Percentiles rank a stretch among this genome's conserved stretches.
Conservation (phyloP, 2,113 vertebrate genomes). For the Aphelocoma coerulescens region DNA sequence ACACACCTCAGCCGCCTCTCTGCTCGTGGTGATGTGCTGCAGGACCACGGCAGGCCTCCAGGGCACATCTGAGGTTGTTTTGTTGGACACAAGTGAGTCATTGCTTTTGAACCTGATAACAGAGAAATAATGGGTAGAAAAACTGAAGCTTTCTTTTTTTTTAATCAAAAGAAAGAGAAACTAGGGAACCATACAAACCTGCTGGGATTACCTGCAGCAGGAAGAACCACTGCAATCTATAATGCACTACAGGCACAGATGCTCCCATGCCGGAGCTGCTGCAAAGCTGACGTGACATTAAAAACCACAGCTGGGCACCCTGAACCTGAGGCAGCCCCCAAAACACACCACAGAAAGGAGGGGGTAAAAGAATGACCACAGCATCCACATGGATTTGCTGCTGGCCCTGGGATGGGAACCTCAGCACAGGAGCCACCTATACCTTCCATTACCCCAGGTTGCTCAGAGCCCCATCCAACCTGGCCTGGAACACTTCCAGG, state of each 20-base stretch:
- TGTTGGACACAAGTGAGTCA: background rate
- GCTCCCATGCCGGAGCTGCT: fast-evolving
- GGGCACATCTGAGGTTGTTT: background rate
- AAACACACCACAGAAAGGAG: background rate
- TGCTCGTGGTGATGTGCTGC: background rate
- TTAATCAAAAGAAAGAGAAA: background rate
- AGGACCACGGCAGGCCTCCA: fast-evolving
- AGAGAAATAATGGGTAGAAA: background rate
- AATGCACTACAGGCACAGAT: background rate
- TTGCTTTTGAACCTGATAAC: background rate
- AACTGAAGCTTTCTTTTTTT: background rate
- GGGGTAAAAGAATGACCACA: background rate
- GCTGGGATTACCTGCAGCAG: background rate
- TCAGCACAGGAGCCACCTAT: background rate
- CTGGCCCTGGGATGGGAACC: background rate
- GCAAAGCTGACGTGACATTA: background rate
- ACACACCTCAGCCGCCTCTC: background rate
- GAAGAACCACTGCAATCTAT: background rate
- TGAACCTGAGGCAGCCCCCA: background rate
- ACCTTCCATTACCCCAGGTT: fast-evolving
- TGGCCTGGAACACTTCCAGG: fast-evolving
- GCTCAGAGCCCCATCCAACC: background rate
- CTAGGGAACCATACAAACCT: background rate
- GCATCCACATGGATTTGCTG: fast-evolving
- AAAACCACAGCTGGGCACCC: background rate